Base-by-base conservation (phyloP, 2,113 vertebrate genomes). In the Gymnogyps californianus region DNA sequence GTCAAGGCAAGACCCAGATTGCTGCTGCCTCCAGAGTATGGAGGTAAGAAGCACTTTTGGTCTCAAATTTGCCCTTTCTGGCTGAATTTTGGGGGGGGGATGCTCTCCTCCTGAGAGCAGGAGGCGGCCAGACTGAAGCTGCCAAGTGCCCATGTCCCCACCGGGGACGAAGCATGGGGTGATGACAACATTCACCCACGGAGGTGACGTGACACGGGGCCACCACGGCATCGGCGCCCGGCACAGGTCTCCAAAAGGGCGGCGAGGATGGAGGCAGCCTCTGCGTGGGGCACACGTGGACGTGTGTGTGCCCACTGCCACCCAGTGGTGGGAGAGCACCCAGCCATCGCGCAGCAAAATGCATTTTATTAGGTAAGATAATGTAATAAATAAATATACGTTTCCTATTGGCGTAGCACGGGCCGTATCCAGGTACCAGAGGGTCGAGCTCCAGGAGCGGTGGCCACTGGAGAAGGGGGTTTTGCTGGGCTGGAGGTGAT, bases 381-480 rank as follows among this genome's bases (percentile, higher is more conserved):
- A 4, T 1, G 0, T 0, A 6, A 38, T 9, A 17, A 9, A 5
- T 4, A 26, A 34, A 34, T 2, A 4, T 0, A 6, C 0, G 0
- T 10, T 10, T 11, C 49, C 34, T 12, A 0, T 7, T 15, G 34
- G 29, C 0, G 0, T 8, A 21, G 40, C 10, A 18, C 20, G 25
- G n/a, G 64, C 69, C 2, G 2, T 14, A 2, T 21, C 29, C 11
- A 19, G 28, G 18, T 10, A 6, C 19, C 0, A 1, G 12, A 55
- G 25, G 7, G 31, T 2, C 55, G 31, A 62, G 58, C 17, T 66
- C 26, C 26, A 20, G 83, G 18, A 65, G 16, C 0, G 6, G 15
- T 36, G 40, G 51, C 31, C 6, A 0, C 52, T n/a, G 64, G 36
- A 25, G 26, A 52, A 58, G 18, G 0, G 9, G 38, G 9, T 19